A percentile compares a stretch with the other conserved stretches of the same genome.
Conservation (phyloP, 92 coral and sea anemone species). For the Phenganax subtilis region DNA sequence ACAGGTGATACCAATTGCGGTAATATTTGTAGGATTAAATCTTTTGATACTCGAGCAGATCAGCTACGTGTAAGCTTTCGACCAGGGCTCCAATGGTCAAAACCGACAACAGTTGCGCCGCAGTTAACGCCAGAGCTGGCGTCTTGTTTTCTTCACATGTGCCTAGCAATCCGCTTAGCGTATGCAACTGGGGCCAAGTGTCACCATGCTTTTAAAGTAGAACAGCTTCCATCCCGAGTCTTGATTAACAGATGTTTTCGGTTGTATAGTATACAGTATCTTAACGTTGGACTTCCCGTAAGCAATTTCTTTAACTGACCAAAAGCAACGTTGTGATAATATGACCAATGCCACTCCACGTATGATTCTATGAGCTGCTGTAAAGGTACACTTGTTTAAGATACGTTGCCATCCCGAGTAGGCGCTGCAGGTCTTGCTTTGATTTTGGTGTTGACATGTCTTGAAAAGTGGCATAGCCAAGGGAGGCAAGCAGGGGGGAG, state of each 20-base stretch:
- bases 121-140: no score
- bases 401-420: not conserved
- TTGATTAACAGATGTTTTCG: not conserved
- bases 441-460: slow-evolving; percentile 6
- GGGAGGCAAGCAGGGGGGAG: no score
- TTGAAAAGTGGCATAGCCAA: no score
- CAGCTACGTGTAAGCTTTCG: no score
- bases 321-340: not conserved
- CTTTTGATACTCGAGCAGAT: no score
- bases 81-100: no score
- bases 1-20: no score
- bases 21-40: no score
- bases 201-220: not conserved
- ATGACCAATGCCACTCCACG: not conserved
- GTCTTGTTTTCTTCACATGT: not conserved
- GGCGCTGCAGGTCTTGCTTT: not conserved
- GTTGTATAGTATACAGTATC: not conserved
- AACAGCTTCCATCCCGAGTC: not conserved
- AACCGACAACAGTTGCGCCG: no score
- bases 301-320: not conserved
- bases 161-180: slow-evolving; percentile 5
- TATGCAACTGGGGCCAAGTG: slow-evolving; percentile 18
- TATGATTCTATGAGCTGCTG: not conserved
- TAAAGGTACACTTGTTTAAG: not conserved
- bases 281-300: slow-evolving; percentile 2